Percentiles rank a stretch among this genome's conserved stretches.
Conservation (phyloP, 2,888 invertebrate genomes). For the Dyspetes luteomarginatus region DNA sequence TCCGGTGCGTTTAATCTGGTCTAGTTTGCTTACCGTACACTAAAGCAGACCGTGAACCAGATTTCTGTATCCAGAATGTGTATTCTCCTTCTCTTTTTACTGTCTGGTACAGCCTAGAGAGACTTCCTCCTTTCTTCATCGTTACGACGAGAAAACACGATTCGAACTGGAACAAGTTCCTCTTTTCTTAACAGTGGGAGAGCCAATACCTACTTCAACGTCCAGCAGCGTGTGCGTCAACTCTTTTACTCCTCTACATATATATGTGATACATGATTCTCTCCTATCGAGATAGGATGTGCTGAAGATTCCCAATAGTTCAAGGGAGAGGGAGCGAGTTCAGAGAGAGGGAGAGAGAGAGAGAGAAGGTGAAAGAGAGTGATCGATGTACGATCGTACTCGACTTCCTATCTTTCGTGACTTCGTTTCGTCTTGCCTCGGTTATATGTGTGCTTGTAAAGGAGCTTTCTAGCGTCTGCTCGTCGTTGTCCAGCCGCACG, state of each 20-base stretch:
- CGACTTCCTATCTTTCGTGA: conserved; percentile 60
- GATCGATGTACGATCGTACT: conserved; percentile 64
- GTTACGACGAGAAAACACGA: conserved; percentile 40
- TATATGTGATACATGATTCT: background rate
- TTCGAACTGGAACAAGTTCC: conserved; percentile 44
- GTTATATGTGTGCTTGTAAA: background rate
- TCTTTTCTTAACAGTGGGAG: background rate
- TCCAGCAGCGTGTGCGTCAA: conserved; percentile 54
- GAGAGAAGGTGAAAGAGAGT: conserved; percentile 32
- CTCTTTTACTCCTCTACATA: conserved; percentile 27
- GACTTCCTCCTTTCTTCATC: conserved; percentile 17
- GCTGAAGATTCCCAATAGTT: conserved; percentile 48
- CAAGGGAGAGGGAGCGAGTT: background rate
- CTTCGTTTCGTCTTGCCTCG: conserved; percentile 44
- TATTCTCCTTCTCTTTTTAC: conserved; percentile 14
- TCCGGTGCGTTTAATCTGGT: conserved; percentile 47
- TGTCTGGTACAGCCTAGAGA: background rate
- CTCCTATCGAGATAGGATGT: background rate
- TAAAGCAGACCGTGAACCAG: conserved; percentile 46
- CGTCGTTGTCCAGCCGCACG: conserved; percentile 55
- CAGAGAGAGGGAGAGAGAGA: background rate
- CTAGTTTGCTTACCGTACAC: conserved; percentile 30
- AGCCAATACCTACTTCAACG: conserved; percentile 49
- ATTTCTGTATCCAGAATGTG: conserved; percentile 18
- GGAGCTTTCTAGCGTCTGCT: conserved; percentile 50